Evolutionary conservation across 2,888 invertebrate species (phyloP), one percentile per base, ranked within the genome.

Genomic region (Oligia strigilis): DNA sequence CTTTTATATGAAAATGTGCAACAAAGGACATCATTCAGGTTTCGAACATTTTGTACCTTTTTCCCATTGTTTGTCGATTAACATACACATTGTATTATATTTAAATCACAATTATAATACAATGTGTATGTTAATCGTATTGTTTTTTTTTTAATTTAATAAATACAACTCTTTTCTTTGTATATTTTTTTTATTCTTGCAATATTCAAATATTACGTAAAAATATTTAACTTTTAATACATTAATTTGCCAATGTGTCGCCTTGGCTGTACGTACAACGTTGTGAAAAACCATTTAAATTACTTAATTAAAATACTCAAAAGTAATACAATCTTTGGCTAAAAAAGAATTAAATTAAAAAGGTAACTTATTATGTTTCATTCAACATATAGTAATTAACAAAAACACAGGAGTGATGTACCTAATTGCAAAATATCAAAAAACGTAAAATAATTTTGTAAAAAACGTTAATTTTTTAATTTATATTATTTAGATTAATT

Each of bases 241-340:
- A 87, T 78, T 83, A 49, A 72, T 36, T 75, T 72, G 29, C 71
- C 66, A 36, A 80, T 29, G 49, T 62, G 9, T 36, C 49, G 52
- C 52, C 69, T 76, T 81, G 80, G 64, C 69, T 55, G 64, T 58
- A 76, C 43, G 46, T 70, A 78, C 60, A 75, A 81, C 40, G 65
- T 75, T 55, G 9, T 66, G 14, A 73, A 74, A 29, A 69, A 49
- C 29, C 4, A 70, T 46, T 40, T 43, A 77, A 74, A 77, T 66
- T n/a, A 78, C 46, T 13, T 75, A 64, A 79, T 60, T 60, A 75
- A 81, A 76, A 81, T 83, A 85, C 74, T 78, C 75, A 70, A 80
- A 82, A 79, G 78, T 80, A 78, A 88, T 76, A 81, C 82, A 81
- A 71, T 88, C 88, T 88, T 88, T 88, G 88, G 88, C 71, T 29